These are phyloP conservation scores for Actenoides hombroni DNA, from an alignment of 2,113 vertebrate genomes.

Conservation along the genomic window DNA sequence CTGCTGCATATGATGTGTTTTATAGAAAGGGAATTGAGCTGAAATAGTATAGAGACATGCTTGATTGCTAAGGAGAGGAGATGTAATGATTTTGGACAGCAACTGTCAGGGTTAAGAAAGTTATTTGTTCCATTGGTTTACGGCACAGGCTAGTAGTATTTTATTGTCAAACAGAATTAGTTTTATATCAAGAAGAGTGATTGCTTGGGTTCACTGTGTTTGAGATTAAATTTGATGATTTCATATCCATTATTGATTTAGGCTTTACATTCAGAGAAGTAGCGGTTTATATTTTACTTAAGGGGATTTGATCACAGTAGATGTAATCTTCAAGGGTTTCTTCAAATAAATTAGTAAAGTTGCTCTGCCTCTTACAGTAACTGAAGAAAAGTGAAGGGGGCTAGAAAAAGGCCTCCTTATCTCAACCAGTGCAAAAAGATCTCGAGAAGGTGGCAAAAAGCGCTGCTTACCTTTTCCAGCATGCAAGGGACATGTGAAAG, in stretches of 20 bases:
- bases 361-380: not conserved
- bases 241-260: slow-evolving; percentile 70
- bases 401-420: not conserved
- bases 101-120: slow-evolving; percentile 58
- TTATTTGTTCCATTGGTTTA: slow-evolving; percentile 68
- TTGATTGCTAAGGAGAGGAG: slow-evolving; percentile 12
- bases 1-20: not conserved
- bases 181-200: slow-evolving; percentile 70
- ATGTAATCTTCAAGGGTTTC: slow-evolving; percentile 46
- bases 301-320: slow-evolving; percentile 57
- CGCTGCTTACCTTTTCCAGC: not conserved
- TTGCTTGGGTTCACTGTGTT: slow-evolving; percentile 49
- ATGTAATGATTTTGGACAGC: slow-evolving; percentile 57
- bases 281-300: slow-evolving; percentile 66
- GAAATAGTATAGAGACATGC: not conserved
- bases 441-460: not conserved
- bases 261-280: slow-evolving; percentile 55
- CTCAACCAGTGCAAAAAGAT: not conserved
- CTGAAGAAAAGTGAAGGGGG: not conserved
- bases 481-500: not conserved
- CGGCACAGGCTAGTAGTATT: slow-evolving; percentile 53
- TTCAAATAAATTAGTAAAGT: slow-evolving; percentile 57
- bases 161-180: slow-evolving; percentile 68
- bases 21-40: not conserved
- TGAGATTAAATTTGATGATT: slow-evolving; percentile 72